Conservation (phyloP, 2,888 invertebrate genomes). For the Troglohyphantes excavatus region DNA sequence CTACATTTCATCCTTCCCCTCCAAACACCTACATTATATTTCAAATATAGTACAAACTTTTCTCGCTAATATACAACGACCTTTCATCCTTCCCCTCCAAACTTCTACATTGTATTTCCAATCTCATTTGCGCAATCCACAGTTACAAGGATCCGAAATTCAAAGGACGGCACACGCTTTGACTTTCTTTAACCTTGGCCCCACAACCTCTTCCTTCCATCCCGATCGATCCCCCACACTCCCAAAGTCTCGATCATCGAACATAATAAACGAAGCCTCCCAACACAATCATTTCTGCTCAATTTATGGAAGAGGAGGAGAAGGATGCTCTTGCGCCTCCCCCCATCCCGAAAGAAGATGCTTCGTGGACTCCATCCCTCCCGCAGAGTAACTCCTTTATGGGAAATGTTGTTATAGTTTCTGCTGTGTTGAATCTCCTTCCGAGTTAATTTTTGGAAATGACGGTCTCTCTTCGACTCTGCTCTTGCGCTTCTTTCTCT, state of each 20-base stretch:
- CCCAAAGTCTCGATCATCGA: conserved; percentile 54
- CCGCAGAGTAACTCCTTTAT: conserved; percentile 30
- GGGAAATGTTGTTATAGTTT: conserved; percentile 23
- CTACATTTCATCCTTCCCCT: too few species aligned
- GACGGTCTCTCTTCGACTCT: background rate
- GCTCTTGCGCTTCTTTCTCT: background rate
- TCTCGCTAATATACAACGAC: too few species aligned
- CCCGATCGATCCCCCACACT: conserved; percentile 46
- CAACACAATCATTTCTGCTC: conserved; percentile 68
- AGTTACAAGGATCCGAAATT: background rate
- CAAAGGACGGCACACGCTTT: conserved; percentile 17
- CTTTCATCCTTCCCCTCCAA: too few species aligned
- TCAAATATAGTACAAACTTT: too few species aligned
- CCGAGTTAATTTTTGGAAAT: conserved; percentile 43
- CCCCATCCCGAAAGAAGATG: background rate
- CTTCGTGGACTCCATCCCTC: background rate
- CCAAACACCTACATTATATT: too few species aligned
- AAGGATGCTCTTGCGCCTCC: conserved; percentile 2
- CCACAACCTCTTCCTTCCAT: background rate
- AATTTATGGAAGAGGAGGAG: conserved; percentile 53
- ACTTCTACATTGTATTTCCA: background rate
- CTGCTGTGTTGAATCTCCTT: background rate
- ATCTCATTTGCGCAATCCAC: background rate
- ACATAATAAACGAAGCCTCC: conserved; percentile 62
- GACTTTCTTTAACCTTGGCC: conserved; percentile 56